phyloP scores from a whole-genome alignment of 2,797 vertebrate species.

The Xenops minutus region DNA sequence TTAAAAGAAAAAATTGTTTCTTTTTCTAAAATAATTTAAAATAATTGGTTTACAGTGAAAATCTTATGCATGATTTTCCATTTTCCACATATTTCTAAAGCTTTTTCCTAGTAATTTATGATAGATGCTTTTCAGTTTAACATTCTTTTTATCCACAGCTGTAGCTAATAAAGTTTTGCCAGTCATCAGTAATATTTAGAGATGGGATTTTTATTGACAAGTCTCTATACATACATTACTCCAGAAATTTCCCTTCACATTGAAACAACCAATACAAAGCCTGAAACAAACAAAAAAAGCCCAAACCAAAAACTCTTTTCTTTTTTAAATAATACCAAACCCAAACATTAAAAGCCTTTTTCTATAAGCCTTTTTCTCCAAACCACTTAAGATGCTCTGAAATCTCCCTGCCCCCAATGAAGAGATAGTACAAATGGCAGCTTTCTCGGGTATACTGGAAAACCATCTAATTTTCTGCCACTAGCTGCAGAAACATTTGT shows the following conservation, averaged over 20 bases:
- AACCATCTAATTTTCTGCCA: conserved; percentile 7
- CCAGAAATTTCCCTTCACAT: not conserved
- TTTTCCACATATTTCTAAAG: not conserved
- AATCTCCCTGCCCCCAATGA: not conserved
- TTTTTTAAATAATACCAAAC: not conserved
- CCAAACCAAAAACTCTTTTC: too few relatives aligned
- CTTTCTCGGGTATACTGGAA: not conserved
- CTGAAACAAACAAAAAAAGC: not conserved
- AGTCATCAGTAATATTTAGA: not conserved
- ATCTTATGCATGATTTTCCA: not conserved
- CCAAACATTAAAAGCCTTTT: too few relatives aligned
- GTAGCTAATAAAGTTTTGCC: not conserved
- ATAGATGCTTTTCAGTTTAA: not conserved
- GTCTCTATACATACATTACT: not conserved
- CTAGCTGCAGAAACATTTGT: not conserved
- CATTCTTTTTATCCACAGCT: not conserved
- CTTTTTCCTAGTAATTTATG: not conserved
- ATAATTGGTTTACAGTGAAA: not conserved
- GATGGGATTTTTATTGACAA: not conserved
- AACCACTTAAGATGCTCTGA: not conserved
- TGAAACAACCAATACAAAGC: not conserved
- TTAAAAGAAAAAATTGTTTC: not conserved
- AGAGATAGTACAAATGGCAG: not conserved
- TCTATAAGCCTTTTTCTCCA: not conserved
- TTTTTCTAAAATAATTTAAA: not conserved